Base-by-base conservation (phyloP, 1,140 invertebrate genomes). In the Capitella teleta region DNA sequence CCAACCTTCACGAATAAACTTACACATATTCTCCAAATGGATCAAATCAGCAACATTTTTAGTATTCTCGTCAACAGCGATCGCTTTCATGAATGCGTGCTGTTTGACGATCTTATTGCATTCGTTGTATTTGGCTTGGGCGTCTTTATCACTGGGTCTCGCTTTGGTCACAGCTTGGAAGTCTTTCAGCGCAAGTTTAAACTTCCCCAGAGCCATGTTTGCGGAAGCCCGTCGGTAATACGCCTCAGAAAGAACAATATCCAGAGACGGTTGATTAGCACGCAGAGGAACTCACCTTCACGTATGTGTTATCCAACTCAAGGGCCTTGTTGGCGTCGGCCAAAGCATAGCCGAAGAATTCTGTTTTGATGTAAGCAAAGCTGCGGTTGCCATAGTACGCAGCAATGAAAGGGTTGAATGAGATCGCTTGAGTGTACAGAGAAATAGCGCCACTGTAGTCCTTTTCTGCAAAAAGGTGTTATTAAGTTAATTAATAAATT, bases 141-240 rank as follows among this genome's bases (percentile, higher is more conserved):
- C 92, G 77, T 98, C 92, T 68, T 85, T 85, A 71, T 98, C 91
- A 72, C 83, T 88, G 54, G 94, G 95, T 55, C 83, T 77, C 41
- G 83, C 83, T 76, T 88, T 94, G 34, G 81, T 70, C 74, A 94
- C 92, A 68, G 86, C 83, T 80, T 97, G 90, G 76, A 91, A 97
- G 76, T 98, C 94, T 71, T 84, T 88, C 41, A 98, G 77, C 1
- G 96, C 95, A 68, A 87, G 73, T 76, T 96, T 97, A 68, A 93
- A 97, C 76, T 96, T 97, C 54, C 93, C 92, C 57, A 98, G 72
- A 25, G 92, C 90, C 93, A 98, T 98, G 60, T 95, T 82, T 30
- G 94, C 86, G 0, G 87, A 88, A 0, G 95, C 95, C 67, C 94
- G 77, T 53, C 79, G 59, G 64, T 96, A 83, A 70, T 98, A 98